A percentile compares a stretch with the other conserved stretches of the same genome.
These are phyloP conservation scores for Eucidaris tribuloides DNA, from an alignment of 35 echinoderm and acorn worm genomes.

Conservation along the genomic window DNA sequence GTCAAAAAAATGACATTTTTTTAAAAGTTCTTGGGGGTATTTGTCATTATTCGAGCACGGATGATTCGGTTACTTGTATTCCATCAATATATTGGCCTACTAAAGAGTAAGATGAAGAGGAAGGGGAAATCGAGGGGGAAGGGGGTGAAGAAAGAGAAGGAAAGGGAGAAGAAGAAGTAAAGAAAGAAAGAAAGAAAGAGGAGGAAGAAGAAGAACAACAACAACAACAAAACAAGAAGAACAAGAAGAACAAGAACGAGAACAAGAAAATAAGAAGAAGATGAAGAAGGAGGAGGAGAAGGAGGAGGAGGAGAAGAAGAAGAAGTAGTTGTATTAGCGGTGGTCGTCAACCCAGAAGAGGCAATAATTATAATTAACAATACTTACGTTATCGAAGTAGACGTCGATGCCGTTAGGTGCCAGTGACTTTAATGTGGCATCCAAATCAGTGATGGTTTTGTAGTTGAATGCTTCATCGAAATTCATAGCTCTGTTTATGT, in stretches of 20 bases:
- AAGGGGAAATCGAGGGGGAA: too few species aligned
- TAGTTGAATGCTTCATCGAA: constrained; percentile 47
- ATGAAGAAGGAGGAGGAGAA: not conserved
- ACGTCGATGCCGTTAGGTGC: constrained; percentile 74
- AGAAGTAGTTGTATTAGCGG: not conserved
- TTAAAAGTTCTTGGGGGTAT: not conserved
- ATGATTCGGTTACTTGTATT: too few species aligned
- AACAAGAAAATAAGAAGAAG: not conserved
- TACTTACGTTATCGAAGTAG: constrained; percentile 93
- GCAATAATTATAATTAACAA: not conserved
- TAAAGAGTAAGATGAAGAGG: too few species aligned
- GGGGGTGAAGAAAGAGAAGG: too few species aligned
- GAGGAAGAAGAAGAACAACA: too few species aligned
- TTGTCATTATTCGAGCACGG: too few species aligned
- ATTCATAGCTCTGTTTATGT: constrained; percentile 8
- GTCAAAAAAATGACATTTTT: not conserved
- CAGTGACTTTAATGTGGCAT: constrained; percentile 52
- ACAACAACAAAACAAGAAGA: not conserved
- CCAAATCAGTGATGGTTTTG: constrained; percentile 22
- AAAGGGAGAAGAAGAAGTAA: too few species aligned
- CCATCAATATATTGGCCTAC: too few species aligned
- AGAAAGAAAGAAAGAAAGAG: too few species aligned
- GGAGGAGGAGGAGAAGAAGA: not conserved
- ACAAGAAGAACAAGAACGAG: not conserved
- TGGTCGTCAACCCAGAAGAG: not conserved